Conservation (phyloP, 30 jellyfish, hydroid and myxozoan genomes). For the Pelagia noctiluca region DNA sequence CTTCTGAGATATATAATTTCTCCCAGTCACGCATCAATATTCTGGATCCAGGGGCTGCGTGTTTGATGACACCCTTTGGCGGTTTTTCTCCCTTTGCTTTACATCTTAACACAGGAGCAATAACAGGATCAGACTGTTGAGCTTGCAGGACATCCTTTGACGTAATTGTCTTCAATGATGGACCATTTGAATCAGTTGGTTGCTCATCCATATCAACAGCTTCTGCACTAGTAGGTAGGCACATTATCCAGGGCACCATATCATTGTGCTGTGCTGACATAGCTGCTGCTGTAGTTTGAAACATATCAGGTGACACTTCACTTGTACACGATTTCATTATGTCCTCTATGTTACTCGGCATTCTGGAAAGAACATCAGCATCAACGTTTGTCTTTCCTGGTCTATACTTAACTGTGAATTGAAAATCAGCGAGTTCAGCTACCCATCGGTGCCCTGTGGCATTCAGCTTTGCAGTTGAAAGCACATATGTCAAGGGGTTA, state of each 20-base stretch:
- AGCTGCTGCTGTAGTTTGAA: constrained; percentile 62
- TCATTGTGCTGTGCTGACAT: not conserved
- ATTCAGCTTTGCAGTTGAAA: no score
- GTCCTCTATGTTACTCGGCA: constrained; percentile 37
- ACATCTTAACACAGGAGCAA: constrained; percentile 18
- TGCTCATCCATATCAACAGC: constrained; percentile 1
- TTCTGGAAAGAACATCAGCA: constrained; percentile 52
- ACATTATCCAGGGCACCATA: constrained; percentile 6
- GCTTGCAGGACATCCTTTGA: constrained; percentile 26
- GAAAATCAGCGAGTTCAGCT: constrained; percentile 47
- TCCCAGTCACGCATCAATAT: constrained; percentile 57
- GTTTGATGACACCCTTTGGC: not conserved
- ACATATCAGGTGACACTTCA: constrained; percentile 16
- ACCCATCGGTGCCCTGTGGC: constrained; percentile 55
- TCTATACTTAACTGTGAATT: constrained; percentile 38
- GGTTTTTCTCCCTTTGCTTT: constrained; percentile 22
- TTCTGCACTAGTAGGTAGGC: constrained; percentile 5
- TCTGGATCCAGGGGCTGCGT: constrained; percentile 9
- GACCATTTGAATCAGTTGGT: no score
- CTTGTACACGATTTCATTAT: not conserved
- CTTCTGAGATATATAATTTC: constrained; percentile 28
- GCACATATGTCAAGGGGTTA: no score
- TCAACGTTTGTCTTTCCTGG: constrained; percentile 59
- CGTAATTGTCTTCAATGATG: no score
- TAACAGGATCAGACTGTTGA: constrained; percentile 28